These are phyloP conservation scores for Platyscapa corneri DNA, from an alignment of 1,140 invertebrate species.

Conservation along the genomic window DNA sequence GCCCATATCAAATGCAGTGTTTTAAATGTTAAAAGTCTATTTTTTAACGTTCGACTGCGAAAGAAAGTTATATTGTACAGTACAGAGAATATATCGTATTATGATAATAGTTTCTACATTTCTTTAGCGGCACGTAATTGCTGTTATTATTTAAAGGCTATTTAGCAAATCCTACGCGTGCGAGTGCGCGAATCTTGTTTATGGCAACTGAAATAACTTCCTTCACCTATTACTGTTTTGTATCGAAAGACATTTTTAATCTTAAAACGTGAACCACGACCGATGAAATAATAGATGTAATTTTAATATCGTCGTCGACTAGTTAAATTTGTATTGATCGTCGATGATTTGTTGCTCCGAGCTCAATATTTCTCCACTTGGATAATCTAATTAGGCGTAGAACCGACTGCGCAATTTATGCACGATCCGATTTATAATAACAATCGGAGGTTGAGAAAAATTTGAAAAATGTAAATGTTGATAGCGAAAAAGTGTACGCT, in stretches of 20 bases:
- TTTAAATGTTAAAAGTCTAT: slow-evolving; percentile 53
- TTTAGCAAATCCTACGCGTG: neutral
- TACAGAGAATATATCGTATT: slow-evolving; percentile 48
- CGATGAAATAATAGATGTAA: neutral
- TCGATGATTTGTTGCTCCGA: too few relatives aligned
- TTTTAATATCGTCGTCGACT: too few relatives aligned
- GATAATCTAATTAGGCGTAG: too few relatives aligned
- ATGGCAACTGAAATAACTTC: neutral
- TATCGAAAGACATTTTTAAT: neutral
- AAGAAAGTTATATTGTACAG: slow-evolving; percentile 32
- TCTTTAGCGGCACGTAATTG: neutral
- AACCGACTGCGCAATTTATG: too few relatives aligned
- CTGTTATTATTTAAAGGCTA: neutral
- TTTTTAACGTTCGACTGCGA: slow-evolving; percentile 40
- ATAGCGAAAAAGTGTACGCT: neutral
- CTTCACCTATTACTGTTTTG: neutral
- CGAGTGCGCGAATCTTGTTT: too few relatives aligned
- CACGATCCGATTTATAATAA: too few relatives aligned
- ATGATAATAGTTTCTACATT: slow-evolving; percentile 32
- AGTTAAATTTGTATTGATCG: too few relatives aligned
- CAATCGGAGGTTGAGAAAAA: neutral
- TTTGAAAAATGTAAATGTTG: neutral
- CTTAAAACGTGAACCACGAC: neutral
- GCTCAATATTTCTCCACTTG: too few relatives aligned
- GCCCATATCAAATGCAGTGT: slow-evolving; percentile 43